phyloP scores from a whole-genome alignment of 2,888 invertebrate species.

The Drosophila mayaguana region DNA sequence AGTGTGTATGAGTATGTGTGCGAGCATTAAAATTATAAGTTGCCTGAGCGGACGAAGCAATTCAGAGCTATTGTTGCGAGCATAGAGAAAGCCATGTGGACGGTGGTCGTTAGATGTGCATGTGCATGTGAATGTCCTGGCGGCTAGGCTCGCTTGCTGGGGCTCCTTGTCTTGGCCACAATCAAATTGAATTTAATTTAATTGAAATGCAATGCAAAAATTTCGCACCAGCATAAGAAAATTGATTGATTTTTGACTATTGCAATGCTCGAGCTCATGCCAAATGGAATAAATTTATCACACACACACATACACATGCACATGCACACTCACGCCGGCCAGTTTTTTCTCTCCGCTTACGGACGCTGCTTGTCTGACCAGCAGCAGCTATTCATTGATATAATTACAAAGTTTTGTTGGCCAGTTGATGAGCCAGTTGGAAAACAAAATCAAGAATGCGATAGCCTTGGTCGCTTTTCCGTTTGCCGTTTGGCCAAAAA shows the following conservation, averaged over 20 bases:
- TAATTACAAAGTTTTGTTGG: slow-evolving; percentile 77
- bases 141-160: slow-evolving; percentile 2
- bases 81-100: neutral
- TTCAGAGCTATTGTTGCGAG: slow-evolving; percentile 11
- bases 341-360: neutral
- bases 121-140: neutral
- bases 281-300: slow-evolving; percentile 12
- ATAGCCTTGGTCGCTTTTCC: slow-evolving; percentile 51
- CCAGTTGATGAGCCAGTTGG: slow-evolving; percentile 75
- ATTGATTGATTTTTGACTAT: slow-evolving; percentile 72
- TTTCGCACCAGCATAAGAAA: slow-evolving; percentile 52
- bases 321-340: neutral
- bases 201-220: slow-evolving; percentile 75
- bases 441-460: slow-evolving; percentile 78
- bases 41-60: slow-evolving; percentile 10
- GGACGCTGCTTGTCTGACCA: slow-evolving; percentile 11
- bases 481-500: slow-evolving; percentile 47
- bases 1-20: neutral
- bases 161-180: slow-evolving; percentile 34
- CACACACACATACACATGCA: slow-evolving; percentile 1
- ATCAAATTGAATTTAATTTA: slow-evolving; percentile 66
- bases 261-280: slow-evolving; percentile 10
- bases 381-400: slow-evolving; percentile 66
- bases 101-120: neutral
- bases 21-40: slow-evolving; percentile 13